Evolutionary conservation across 2,888 invertebrate genomes (phyloP), one percentile per base, ranked within the genome.

Genomic region (Euplagia quadripunctaria): DNA sequence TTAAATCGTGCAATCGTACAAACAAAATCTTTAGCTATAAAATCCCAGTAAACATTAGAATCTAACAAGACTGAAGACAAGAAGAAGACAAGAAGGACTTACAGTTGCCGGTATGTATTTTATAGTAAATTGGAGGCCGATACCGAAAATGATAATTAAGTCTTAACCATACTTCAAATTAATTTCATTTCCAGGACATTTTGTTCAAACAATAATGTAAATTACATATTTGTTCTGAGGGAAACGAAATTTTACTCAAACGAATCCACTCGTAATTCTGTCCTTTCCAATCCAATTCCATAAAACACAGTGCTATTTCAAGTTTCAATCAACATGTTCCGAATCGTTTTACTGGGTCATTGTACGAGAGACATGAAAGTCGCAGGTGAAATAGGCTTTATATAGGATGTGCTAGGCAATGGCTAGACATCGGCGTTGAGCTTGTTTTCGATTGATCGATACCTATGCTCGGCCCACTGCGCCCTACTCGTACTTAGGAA

Each of bases 391-490:
- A 85, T 88, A 90, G 91, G 88, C 86, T 88, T 83, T 90, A 87
- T 88, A 85, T 89, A 88, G 88, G 86, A 86, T 87, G 86, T 87
- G 89, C 88, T 91, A 89, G 90, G 87, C 90, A 84, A 82, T 85
- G 87, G 93, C 91, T 93, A 91, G 91, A 85, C 92, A 89, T 85
- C 84, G 89, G 87, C 88, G 88, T 86, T 87, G 88, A 79, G 91
- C 90, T 93, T 91, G 93, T 94, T 95, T 94, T 93, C 89, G 81
- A 73, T 92, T 94, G 93, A 94, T 95, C 95, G 93, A 95, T 95
- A 95, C 89, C 85, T 83, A 83, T 86, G 86, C 86, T 84, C 91
- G 87, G 85, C 90, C 89, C 88, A 92, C 91, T 87, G 90, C 91
- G 94, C 90, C 94, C 94, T 93, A 94, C 91, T 94, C 94, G 94